Evolutionary conservation across 2,113 vertebrate genomes (phyloP), one percentile per base, ranked within the genome.

Genomic region (Oplegnathus fasciatus): DNA sequence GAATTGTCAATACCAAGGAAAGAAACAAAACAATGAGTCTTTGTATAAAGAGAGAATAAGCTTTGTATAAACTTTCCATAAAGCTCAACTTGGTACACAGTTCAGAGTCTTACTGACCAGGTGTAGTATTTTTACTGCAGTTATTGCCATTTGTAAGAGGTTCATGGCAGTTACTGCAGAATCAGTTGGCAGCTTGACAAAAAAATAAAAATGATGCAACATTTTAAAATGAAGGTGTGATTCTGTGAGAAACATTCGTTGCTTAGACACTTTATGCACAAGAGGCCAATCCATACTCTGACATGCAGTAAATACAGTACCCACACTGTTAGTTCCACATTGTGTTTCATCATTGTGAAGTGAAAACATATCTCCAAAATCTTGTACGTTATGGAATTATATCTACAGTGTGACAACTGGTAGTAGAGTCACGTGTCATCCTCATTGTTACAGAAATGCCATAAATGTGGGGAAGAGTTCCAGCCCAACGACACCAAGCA

Each of bases 401-500:
- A 26, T 28, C 5, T 44, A 0, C 55, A 26, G 13, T 20, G 11
- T 50, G 40, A 26, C 9, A 44, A 18, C 68, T 64, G 50, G 7
- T 0, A 7, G 15, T 15, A 66, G 11, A 4, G 6, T 52, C 5
- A 1, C 1, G 0, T 10, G 2, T 30, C 5, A 30, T 60, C 34
- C 0, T 48, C 18, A 7, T 28, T 44, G 57, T 30, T 54, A 10
- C 55, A 99, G 98, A 97, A 93, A 87, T 99, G 98, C 93, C 95
- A 94, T 84, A 98, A 97, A 88, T 99, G 98, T 83, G 95, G 93
- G 3, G 95, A 92, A 0, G 94, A 96, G 75, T 99, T 99, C 91
- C 97, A 98, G 93, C 96, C 97, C 50, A 99, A 98, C 0, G 97
- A 98, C 94, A 97, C 97, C 1, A 99, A 99, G 93, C 98, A 99